These are phyloP conservation scores for Chiloscyllium plagiosum DNA, from an alignment of 2,113 vertebrate species.

Conservation along the genomic window DNA sequence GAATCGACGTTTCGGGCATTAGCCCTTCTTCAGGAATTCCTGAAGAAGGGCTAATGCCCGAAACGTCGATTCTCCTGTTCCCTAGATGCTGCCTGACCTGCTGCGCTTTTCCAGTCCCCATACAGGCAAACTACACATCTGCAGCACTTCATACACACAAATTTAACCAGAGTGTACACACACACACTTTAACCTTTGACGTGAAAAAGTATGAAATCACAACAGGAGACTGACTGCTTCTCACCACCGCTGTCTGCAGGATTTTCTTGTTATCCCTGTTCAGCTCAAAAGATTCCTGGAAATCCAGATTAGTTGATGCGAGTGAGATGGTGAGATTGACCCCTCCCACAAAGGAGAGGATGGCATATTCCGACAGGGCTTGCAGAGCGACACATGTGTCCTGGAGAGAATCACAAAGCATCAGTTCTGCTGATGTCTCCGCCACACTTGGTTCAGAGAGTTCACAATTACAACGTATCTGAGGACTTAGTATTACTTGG, in stretches of 20 bases:
- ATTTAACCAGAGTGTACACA: not conserved
- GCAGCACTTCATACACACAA: not conserved
- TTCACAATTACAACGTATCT: not conserved
- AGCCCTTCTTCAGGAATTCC: no score
- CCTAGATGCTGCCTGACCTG: no score
- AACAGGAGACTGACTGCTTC: conserved; percentile 37
- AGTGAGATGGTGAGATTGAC: conserved; percentile 88
- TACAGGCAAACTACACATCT: not conserved
- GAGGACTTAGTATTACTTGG: not conserved
- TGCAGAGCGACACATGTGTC: conserved; percentile 90
- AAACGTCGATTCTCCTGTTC: no score
- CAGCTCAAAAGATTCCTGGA: conserved; percentile 85
- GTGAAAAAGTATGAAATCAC: not conserved
- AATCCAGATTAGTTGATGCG: conserved; percentile 89
- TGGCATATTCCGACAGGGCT: conserved; percentile 84
- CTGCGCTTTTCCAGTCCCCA: no score
- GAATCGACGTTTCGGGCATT: no score
- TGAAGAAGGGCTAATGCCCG: no score
- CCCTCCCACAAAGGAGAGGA: conserved; percentile 78
- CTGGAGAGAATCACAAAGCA: conserved; percentile 48
- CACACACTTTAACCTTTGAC: conserved; percentile 2
- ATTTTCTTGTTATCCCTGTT: conserved; percentile 80
- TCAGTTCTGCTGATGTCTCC: not conserved
- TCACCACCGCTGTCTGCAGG: conserved; percentile 76
- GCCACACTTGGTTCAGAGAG: not conserved